Evolutionary conservation across 1,140 invertebrate genomes (phyloP), one percentile per base, ranked within the genome.

Genomic region (Diachasmimorpha longicaudata): DNA sequence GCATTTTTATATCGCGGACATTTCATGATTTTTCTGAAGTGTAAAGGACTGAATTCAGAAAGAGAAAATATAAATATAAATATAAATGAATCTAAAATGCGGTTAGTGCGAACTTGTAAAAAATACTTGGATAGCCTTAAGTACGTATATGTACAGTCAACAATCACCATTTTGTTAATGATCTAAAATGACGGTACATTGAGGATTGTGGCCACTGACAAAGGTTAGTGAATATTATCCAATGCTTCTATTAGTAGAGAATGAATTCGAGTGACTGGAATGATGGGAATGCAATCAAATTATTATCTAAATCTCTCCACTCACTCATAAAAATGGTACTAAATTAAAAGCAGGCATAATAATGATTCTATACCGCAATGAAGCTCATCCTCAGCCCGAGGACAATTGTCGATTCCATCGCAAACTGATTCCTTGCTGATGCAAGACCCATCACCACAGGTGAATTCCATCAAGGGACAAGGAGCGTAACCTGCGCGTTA

Each of bases 361-460:
- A 70, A 77, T 55, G 75, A 75, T 77, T 85, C 82, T 83, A 78
- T 88, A 89, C 89, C 90, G 83, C 93, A 93, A 82, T 90, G 84
- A 75, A 83, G 83, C 89, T 96, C 95, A 83, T 96, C 95, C 77
- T 93, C 93, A 83, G 90, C 89, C 86, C 94, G 93, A 39, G 92
- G 89, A 89, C 95, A 96, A 81, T 96, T 92, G 83, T 90, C 89
- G 81, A 92, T 91, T 77, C 93, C 93, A 85, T 97, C 94, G 90
- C 95, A 97, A 44, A 90, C 84, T 81, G 89, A 89, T 25, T 84
- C 88, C 70, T 82, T 90, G 25, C 93, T 92, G 79, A 96, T 93
- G 85, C 95, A 96, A 84, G 91, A 90, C 46, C 92, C 90, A 83
- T 93, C 92, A 44, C 87, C 89, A 81, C 93, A 93, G 78, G 91